phyloP scores from a whole-genome alignment of 2,888 invertebrate genomes.

The Drosophila gaucha region DNA sequence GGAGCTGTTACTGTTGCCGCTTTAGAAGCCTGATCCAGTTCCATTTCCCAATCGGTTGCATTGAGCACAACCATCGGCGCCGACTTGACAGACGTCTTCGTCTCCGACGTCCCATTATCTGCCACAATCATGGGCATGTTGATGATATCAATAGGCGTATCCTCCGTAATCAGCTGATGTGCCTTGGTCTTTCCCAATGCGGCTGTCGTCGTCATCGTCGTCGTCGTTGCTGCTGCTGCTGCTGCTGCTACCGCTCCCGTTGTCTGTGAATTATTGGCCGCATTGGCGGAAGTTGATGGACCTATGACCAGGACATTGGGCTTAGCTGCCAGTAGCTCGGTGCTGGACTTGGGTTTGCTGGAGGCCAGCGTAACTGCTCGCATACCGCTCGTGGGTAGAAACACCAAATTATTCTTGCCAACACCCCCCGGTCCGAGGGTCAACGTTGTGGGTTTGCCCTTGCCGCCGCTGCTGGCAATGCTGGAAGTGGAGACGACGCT shows the following conservation, averaged over 20 bases:
- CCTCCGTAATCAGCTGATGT: conserved; percentile 85
- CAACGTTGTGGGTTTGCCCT: conserved; percentile 64
- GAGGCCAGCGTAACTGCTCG: conserved; percentile 65
- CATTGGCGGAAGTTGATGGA: conserved; percentile 35
- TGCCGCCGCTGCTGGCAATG: conserved; percentile 45
- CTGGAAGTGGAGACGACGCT: conserved; percentile 23
- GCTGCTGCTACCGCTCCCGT: background rate
- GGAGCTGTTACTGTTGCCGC: conserved; percentile 21
- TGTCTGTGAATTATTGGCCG: conserved; percentile 30
- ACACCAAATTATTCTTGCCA: conserved; percentile 82
- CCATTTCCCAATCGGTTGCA: conserved; percentile 87
- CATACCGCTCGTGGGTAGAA: conserved; percentile 78
- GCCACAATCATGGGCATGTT: conserved; percentile 83
- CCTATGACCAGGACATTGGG: conserved; percentile 81
- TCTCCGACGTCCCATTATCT: conserved; percentile 61
- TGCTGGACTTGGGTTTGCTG: conserved; percentile 41
- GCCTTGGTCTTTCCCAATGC: conserved; percentile 52
- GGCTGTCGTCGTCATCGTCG: conserved; percentile 32
- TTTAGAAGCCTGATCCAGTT: conserved; percentile 86
- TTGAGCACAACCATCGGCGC: conserved; percentile 75
- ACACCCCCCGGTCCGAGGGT: conserved; percentile 57
- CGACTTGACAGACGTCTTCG: conserved; percentile 34
- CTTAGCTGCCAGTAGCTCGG: conserved; percentile 50
- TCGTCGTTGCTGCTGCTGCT: background rate
- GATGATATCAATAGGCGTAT: conserved; percentile 86